Conservation (phyloP, 2,888 invertebrate genomes). For the Deroplatys truncata region DNA sequence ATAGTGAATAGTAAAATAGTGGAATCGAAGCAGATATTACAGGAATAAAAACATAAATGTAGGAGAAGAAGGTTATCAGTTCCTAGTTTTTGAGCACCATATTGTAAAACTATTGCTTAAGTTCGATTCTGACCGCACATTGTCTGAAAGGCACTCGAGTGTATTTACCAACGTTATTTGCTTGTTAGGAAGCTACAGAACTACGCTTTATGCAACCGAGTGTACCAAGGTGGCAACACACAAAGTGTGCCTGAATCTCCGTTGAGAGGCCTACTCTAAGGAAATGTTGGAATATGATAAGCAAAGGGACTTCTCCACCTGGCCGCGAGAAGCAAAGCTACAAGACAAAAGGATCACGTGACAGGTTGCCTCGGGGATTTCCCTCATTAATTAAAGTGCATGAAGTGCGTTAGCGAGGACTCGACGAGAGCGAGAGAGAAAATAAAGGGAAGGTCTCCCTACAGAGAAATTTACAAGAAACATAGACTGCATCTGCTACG, state of each 20-base stretch:
- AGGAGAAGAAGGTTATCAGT: too few relatives aligned
- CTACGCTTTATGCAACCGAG: not conserved
- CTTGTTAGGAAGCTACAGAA: too few relatives aligned
- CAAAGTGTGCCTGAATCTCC: not conserved
- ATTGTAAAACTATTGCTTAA: too few relatives aligned
- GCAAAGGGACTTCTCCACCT: not conserved
- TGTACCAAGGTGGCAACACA: not conserved
- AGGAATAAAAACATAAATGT: too few relatives aligned
- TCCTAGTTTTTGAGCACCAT: too few relatives aligned
- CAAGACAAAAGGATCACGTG: not conserved
- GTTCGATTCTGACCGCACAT: too few relatives aligned
- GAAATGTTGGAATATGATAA: not conserved
- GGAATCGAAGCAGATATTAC: too few relatives aligned
- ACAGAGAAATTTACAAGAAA: not conserved
- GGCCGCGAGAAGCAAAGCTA: not conserved
- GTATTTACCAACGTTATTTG: too few relatives aligned
- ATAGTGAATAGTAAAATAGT: too few relatives aligned
- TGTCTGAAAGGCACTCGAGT: too few relatives aligned
- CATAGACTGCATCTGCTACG: not conserved
- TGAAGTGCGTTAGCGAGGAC: not conserved
- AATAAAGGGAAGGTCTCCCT: not conserved
- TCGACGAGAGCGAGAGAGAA: not conserved
- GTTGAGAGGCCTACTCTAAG: not conserved
- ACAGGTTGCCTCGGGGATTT: not conserved
- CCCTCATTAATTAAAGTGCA: not conserved